phyloP scores from a whole-genome alignment of 2,113 vertebrate species.

The Dicaeum eximium region DNA sequence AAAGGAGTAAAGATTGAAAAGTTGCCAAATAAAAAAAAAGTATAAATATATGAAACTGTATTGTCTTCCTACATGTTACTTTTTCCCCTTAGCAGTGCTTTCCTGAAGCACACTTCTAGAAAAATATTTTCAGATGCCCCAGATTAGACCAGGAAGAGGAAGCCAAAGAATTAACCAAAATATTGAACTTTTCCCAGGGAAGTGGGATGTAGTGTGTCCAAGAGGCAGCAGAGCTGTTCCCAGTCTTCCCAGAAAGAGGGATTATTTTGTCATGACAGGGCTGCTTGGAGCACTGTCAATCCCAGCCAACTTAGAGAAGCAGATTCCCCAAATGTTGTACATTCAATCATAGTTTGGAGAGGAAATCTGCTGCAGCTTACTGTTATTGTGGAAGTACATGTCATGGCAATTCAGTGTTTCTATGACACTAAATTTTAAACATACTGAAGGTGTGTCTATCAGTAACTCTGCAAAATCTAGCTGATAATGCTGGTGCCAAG shows the following conservation, averaged over 20 bases:
- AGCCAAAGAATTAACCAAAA: background rate
- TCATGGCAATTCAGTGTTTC: background rate
- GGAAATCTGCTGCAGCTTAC: background rate
- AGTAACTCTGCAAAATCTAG: background rate
- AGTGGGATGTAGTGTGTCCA: rapidly evolving
- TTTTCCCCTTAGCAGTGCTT: background rate
- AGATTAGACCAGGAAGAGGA: background rate
- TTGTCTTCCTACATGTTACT: background rate
- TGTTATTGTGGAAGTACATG: background rate
- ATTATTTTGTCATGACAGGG: background rate
- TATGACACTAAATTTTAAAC: background rate
- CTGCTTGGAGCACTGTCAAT: background rate
- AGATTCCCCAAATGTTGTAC: background rate
- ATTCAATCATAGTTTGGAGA: rapidly evolving
- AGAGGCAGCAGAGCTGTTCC: background rate
- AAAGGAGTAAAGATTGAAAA: background rate
- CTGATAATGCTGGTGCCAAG: background rate
- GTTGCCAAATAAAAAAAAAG: background rate
- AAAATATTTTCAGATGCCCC: background rate
- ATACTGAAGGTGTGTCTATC: background rate
- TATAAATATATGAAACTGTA: background rate
- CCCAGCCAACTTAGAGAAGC: background rate
- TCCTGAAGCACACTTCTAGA: background rate
- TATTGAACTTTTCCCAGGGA: background rate
- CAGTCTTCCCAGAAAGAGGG: background rate